These are phyloP conservation scores for Simalia tracyae DNA, from an alignment of 2,797 vertebrate species.

Conservation along the genomic window DNA sequence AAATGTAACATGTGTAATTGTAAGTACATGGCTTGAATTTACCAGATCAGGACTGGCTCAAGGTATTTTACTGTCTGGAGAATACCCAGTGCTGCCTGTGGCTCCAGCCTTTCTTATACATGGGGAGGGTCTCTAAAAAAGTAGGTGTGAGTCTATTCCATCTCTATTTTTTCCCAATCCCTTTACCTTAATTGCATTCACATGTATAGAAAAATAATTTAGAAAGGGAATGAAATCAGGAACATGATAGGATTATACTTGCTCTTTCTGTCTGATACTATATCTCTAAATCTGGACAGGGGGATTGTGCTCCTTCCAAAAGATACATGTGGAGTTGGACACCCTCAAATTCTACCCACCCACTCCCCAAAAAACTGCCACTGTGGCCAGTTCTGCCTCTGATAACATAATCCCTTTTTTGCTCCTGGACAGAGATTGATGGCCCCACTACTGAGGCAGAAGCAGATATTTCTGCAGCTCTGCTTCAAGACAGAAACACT, in stretches of 20 bases:
- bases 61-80: neutral
- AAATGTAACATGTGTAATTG: neutral
- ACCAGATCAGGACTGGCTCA: neutral
- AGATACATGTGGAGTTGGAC: neutral
- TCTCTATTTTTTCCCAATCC: neutral
- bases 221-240: neutral
- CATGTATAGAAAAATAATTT: neutral
- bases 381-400: neutral
- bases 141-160: too few species aligned
- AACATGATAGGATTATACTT: neutral
- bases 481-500: neutral
- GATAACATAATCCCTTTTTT: neutral
- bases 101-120: too few species aligned
- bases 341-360: neutral
- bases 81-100: too few species aligned
- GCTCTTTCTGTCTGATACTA: too few species aligned
- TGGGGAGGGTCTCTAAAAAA: too few species aligned
- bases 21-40: neutral
- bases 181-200: neutral
- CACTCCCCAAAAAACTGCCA: neutral
- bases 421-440: neutral
- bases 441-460: neutral
- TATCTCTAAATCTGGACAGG: neutral
- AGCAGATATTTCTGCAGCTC: neutral
- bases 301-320: neutral